Evolutionary conservation across 92 coral and sea anemone genomes (phyloP).

Genomic region (Heliopora coerulea): DNA sequence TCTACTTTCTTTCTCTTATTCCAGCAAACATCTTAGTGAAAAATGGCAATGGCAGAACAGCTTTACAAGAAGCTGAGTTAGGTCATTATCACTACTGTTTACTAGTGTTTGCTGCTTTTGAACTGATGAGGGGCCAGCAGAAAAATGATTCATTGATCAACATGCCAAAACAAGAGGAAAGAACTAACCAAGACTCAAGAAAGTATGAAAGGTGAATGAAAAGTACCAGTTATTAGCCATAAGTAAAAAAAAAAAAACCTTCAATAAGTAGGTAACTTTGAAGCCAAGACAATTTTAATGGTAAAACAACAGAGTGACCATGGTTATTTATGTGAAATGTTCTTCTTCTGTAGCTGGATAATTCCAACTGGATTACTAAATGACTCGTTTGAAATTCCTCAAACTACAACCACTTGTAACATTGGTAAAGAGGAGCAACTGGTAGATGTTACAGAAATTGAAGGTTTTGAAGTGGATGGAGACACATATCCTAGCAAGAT

Average conservation of each 20-base stretch:
- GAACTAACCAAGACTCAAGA: not conserved
- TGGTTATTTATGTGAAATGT: too few relatives aligned
- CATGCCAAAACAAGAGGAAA: not conserved
- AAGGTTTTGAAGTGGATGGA: constrained; percentile 68
- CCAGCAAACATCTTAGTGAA: constrained; percentile 11
- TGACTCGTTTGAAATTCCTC: constrained; percentile 16
- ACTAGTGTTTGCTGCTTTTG: constrained; percentile 33
- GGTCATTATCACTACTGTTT: constrained; percentile 38
- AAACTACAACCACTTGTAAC: not conserved
- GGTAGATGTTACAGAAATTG: constrained; percentile 63
- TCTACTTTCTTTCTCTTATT: not conserved
- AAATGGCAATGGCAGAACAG: constrained; percentile 12
- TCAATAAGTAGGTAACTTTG: too few relatives aligned
- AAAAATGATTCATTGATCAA: not conserved
- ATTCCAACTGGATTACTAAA: constrained; percentile 18
- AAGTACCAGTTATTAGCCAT: too few relatives aligned
- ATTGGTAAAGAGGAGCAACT: not conserved
- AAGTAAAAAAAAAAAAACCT: too few relatives aligned
- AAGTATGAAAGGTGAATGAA: constrained; percentile 28
- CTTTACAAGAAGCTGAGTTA: constrained; percentile 49
- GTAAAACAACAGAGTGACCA: too few relatives aligned
- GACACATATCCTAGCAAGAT: constrained; percentile 4
- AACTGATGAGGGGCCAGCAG: constrained; percentile 5
- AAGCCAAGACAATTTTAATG: too few relatives aligned
- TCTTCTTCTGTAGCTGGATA: constrained; percentile 15